A percentile compares a stretch with the other conserved stretches of the same genome.
These are phyloP conservation scores for Nezara viridula DNA, from an alignment of 2,888 invertebrate species.

Conservation along the genomic window DNA sequence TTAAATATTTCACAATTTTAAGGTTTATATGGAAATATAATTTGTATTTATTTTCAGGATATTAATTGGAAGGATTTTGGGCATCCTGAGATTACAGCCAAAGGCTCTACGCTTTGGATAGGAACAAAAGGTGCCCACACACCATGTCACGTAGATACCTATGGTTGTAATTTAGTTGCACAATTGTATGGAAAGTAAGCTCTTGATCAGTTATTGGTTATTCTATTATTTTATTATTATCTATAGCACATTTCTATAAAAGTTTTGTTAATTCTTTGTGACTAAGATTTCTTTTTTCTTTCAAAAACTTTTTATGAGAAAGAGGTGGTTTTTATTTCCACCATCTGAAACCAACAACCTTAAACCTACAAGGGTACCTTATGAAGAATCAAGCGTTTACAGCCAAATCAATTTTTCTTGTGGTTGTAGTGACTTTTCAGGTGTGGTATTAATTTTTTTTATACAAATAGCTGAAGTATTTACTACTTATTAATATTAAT, in stretches of 20 bases:
- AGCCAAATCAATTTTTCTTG: constrained; percentile 84
- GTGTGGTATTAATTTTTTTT: constrained; percentile 13
- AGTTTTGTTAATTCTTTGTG: no score
- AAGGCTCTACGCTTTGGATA: constrained; percentile 88
- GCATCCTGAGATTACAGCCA: constrained; percentile 76
- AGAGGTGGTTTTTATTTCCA: constrained; percentile 93
- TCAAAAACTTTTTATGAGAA: constrained; percentile 73
- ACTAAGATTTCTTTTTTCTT: neutral
- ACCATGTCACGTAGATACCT: constrained; percentile 94
- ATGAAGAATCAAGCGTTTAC: constrained; percentile 96
- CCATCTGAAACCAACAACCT: constrained; percentile 78
- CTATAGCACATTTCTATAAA: no score
- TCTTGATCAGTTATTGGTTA: neutral
- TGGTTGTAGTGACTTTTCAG: constrained; percentile 62
- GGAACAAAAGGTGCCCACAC: constrained; percentile 91
- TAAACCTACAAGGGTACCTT: constrained; percentile 88
- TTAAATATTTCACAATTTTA: neutral
- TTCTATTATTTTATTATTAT: neutral
- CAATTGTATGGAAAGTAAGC: constrained; percentile 88
- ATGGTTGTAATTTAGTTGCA: constrained; percentile 92
- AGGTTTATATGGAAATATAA: neutral
- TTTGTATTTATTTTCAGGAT: constrained; percentile 67
- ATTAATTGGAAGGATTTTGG: constrained; percentile 81
- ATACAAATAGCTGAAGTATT: neutral
- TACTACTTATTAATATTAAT: no score